A percentile compares a stretch with the other conserved stretches of the same genome.
Evolutionary conservation across 92 coral and sea anemone species (phyloP).

Genomic region (Plumapathes pennacea): DNA sequence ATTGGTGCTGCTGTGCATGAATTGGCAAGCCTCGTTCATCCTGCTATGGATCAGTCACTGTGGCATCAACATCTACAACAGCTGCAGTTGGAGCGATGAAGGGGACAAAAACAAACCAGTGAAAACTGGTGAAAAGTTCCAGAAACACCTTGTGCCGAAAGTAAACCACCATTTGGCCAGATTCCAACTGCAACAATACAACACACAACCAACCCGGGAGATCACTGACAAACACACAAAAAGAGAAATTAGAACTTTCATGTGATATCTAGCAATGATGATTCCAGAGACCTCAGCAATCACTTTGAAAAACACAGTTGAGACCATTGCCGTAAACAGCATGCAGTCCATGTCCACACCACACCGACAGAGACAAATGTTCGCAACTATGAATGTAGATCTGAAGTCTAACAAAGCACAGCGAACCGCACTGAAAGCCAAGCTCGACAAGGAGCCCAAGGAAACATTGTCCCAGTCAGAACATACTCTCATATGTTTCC

Average conservation of each 20-base stretch:
- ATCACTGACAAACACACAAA: slow-evolving; percentile 1
- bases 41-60: slow-evolving; percentile 18
- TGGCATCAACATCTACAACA: slow-evolving; percentile 13
- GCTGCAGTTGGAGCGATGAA: slow-evolving; percentile 7
- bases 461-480: slow-evolving; percentile 45
- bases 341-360: background rate
- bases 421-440: slow-evolving; percentile 35
- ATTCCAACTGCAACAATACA: slow-evolving; percentile 31
- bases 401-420: slow-evolving; percentile 2
- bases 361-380: slow-evolving; percentile 11
- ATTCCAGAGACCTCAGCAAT: slow-evolving; percentile 16
- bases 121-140: slow-evolving; percentile 23
- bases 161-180: slow-evolving; percentile 29
- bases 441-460: slow-evolving; percentile 62
- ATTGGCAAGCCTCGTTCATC: slow-evolving; percentile 20
- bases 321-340: too few relatives aligned
- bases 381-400: slow-evolving; percentile 23
- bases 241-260: slow-evolving; percentile 6
- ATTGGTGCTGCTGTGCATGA: too few relatives aligned
- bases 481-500: slow-evolving; percentile 58
- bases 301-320: slow-evolving; percentile 26
- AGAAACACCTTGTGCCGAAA: slow-evolving; percentile 46
- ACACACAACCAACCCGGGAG: background rate
- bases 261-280: background rate
- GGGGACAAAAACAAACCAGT: slow-evolving; percentile 8